Conservation (phyloP, 2,797 vertebrate species). For the Argyrosomus regius region DNA sequence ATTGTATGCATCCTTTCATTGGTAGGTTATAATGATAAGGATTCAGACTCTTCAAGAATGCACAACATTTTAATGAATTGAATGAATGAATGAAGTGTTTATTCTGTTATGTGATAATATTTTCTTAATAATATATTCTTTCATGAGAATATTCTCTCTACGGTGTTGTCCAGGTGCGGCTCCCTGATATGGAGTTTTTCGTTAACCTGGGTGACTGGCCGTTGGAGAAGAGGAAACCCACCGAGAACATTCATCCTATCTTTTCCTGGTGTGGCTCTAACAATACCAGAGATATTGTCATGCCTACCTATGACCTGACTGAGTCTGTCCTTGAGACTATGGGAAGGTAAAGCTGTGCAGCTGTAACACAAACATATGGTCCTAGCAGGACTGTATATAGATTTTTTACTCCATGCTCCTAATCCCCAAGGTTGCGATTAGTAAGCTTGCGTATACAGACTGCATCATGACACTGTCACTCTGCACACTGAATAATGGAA, state of each 20-base stretch:
- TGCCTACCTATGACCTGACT: conserved; percentile 98
- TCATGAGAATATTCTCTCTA: background rate
- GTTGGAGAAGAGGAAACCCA: conserved; percentile 91
- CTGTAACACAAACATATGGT: background rate
- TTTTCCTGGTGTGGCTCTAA: conserved; percentile 99
- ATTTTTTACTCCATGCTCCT: background rate
- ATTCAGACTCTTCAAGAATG: background rate
- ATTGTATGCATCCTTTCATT: background rate
- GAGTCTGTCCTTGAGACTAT: conserved; percentile 98
- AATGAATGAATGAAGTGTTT: background rate
- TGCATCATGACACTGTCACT: background rate
- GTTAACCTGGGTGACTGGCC: conserved; percentile 99
- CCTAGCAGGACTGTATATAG: background rate
- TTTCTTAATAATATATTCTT: background rate
- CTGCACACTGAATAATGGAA: conserved; percentile 12
- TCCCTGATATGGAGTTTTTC: conserved; percentile 97
- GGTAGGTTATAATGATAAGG: background rate
- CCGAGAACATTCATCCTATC: conserved; percentile 90
- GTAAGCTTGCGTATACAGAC: background rate
- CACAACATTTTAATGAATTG: background rate
- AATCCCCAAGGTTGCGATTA: background rate
- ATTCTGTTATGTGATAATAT: background rate
- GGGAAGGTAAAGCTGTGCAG: conserved; percentile 87
- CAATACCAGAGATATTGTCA: conserved; percentile 96
- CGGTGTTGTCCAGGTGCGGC: conserved; percentile 85